phyloP scores from a whole-genome alignment of 2,888 invertebrate species.

The Ditula angustiorana region DNA sequence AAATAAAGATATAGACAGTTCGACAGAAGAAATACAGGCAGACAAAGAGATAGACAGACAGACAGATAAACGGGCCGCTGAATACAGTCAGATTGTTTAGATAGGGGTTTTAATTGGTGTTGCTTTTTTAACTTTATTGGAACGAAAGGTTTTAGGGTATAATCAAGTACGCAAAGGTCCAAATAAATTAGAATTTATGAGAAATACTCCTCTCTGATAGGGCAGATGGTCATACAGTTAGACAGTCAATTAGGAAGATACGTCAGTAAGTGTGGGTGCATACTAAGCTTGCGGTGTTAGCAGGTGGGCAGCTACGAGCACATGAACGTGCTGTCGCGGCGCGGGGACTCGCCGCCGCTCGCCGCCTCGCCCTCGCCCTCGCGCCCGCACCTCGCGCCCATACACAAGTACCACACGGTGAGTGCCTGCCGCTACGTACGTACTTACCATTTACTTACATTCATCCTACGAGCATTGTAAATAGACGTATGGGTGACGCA shows the following conservation, averaged over 20 bases:
- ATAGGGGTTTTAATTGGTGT: constrained; percentile 87
- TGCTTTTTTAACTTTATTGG: constrained; percentile 90
- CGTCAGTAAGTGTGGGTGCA: background rate
- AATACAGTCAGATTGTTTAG: too few species aligned
- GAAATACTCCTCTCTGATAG: too few species aligned
- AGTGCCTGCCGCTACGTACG: constrained; percentile 62
- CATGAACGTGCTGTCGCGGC: constrained; percentile 92
- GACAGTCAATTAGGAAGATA: background rate
- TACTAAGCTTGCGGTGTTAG: constrained; percentile 6
- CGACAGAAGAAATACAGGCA: too few species aligned
- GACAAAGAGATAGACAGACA: too few species aligned
- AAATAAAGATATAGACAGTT: too few species aligned
- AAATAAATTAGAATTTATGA: constrained; percentile 88
- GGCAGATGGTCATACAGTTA: background rate
- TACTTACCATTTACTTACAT: background rate
- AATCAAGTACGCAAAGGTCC: constrained; percentile 91
- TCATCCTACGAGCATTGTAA: too few species aligned
- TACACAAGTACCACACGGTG: constrained; percentile 99
- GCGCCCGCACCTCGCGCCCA: constrained; percentile 93
- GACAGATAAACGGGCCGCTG: too few species aligned
- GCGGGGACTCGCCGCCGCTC: constrained; percentile 93
- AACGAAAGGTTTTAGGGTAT: constrained; percentile 89
- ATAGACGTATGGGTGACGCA: too few species aligned
- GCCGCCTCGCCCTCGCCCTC: constrained; percentile 97
- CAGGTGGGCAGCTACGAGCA: constrained; percentile 97